Base-by-base conservation (phyloP, 2,888 invertebrate species). In the Tridacna crocea region DNA sequence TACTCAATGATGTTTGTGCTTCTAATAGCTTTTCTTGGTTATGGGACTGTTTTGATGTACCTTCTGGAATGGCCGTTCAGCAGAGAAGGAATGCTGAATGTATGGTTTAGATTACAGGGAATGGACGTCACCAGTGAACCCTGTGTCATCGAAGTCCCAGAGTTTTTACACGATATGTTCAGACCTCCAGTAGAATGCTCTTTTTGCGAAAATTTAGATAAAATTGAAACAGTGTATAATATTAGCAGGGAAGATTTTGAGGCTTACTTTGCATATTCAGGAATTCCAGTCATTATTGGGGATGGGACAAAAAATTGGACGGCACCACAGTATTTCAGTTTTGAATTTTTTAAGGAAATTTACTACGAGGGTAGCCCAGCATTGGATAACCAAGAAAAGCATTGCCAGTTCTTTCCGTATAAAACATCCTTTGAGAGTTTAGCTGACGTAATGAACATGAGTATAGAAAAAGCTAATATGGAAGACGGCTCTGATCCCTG, bases 321-420 rank as follows among this genome's bases (percentile, higher is more conserved):
- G 51, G 98, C 98, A 0, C 94, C 96, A 22, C 92, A 96, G 83
- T 96, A 96, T 75, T 98, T 99, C 94, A 96, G 96, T 87, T 99
- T 97, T 92, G 95, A 96, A 84, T 98, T 97, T 94, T 98, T 99
- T 94, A 97, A 97, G 87, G 95, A 92, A 55, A 83, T 95, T 77
- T 98, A 98, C 94, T 84, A 90, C 15, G 95, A 95, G 48, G 95
- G 95, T 74, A 94, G 94, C 82, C 88, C 92, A 11, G 92, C 89
- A 26, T 77, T 94, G 75, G 92, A 94, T 76, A 91, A 89, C 75
- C 82, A 80, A 15, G 89, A 90, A 61, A 84, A 90, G 60, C 96
- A 96, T 87, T 99, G 99, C 90, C 98, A 98, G 94, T 99, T 98
- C 95, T 98, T 99, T 93, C 97, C 98, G 0, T 99, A 99, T 94